Evolutionary conservation across 2,797 vertebrate genomes (phyloP).

Genomic region (Eidolon dupreanum): DNA sequence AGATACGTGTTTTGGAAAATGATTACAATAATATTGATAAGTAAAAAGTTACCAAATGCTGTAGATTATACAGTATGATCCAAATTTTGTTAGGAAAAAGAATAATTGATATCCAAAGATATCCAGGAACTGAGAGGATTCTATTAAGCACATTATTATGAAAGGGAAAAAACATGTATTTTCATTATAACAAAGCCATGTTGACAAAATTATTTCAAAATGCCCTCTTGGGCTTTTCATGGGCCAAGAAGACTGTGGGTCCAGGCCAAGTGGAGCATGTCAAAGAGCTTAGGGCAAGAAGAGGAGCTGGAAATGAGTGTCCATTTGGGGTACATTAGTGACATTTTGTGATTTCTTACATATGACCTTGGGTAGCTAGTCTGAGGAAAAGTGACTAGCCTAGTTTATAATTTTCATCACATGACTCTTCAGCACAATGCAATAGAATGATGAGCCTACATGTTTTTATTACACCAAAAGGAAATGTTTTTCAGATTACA

Average conservation of each 20-base stretch:
- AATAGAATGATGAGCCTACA: background rate
- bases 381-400: background rate
- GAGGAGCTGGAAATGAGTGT: background rate
- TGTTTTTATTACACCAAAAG: conserved; percentile 53
- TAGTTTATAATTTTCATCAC: background rate
- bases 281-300: background rate
- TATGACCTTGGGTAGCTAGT: conserved; percentile 3
- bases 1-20: background rate
- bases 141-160: background rate
- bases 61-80: background rate
- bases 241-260: background rate
- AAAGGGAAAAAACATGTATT: background rate
- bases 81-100: background rate
- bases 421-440: conserved; percentile 15
- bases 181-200: conserved; percentile 6
- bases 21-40: background rate
- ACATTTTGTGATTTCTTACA: background rate
- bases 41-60: background rate
- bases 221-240: background rate
- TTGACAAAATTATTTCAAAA: background rate
- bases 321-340: background rate
- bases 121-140: background rate
- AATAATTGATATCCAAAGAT: background rate
- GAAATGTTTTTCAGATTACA: conserved; percentile 64
- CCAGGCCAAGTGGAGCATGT: background rate